Percentiles rank a stretch among this genome's conserved stretches.
These are phyloP conservation scores for Candidula unifasciata DNA, from an alignment of 2,888 invertebrate genomes.

Conservation along the genomic window DNA sequence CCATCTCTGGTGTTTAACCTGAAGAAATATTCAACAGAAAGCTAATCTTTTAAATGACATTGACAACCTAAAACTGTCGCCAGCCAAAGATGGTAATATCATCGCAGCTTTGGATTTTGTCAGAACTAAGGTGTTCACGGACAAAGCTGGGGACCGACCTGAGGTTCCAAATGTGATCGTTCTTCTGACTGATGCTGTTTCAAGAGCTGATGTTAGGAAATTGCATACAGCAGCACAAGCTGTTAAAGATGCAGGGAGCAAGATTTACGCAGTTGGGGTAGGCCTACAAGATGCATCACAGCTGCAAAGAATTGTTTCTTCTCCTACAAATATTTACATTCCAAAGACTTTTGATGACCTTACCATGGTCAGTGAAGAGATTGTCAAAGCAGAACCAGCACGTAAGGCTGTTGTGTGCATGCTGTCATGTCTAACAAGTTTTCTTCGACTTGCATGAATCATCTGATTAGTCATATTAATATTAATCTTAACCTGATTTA, in stretches of 20 bases:
- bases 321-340: not conserved
- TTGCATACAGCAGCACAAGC: conserved; percentile 60
- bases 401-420: conserved; percentile 23
- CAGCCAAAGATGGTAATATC: conserved; percentile 56
- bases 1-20: conserved; percentile 61
- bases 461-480: too few species aligned
- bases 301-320: conserved; percentile 1
- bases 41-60: conserved; percentile 59
- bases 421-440: not conserved
- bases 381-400: conserved; percentile 32
- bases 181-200: conserved; percentile 65
- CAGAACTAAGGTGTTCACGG: conserved; percentile 56
- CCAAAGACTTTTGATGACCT: conserved; percentile 7
- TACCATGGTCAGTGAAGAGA: not conserved
- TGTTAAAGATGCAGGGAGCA: conserved; percentile 59
- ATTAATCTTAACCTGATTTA: too few species aligned
- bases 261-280: conserved; percentile 51
- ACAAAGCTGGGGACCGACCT: conserved; percentile 53
- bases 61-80: conserved; percentile 56
- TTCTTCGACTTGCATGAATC: too few species aligned
- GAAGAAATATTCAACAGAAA: conserved; percentile 61
- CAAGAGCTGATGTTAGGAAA: conserved; percentile 55
- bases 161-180: conserved; percentile 64
- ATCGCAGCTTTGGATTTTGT: conserved; percentile 64
- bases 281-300: conserved; percentile 19